Percentiles rank a stretch among this genome's conserved stretches.
Evolutionary conservation across 2,888 invertebrate genomes (phyloP).

Genomic region (Ophion costatus): DNA sequence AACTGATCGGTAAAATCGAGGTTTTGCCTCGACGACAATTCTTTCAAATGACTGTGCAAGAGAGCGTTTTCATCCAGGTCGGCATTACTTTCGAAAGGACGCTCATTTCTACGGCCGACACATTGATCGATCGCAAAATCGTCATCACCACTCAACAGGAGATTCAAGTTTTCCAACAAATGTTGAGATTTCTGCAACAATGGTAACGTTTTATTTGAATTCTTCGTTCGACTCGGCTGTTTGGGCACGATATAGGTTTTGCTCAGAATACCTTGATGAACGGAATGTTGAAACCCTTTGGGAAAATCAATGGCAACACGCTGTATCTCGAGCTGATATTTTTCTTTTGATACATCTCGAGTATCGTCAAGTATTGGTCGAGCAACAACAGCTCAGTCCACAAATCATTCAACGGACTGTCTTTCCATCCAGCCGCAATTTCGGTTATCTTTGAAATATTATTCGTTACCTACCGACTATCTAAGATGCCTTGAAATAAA

Average conservation of each 20-base stretch:
- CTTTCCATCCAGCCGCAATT: constrained; percentile 69
- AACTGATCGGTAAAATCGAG: constrained; percentile 75
- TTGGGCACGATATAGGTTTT: background rate
- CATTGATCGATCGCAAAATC: constrained; percentile 30
- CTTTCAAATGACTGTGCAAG: constrained; percentile 67
- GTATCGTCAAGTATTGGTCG: constrained; percentile 69
- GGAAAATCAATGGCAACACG: constrained; percentile 67
- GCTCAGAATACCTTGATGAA: constrained; percentile 63
- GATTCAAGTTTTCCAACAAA: constrained; percentile 67
- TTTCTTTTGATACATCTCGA: constrained; percentile 67
- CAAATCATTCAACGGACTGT: constrained; percentile 68
- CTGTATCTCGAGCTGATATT: constrained; percentile 59
- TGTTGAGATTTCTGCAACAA: constrained; percentile 65
- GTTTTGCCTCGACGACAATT: constrained; percentile 70
- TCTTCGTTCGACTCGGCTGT: background rate
- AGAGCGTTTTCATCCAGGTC: constrained; percentile 63
- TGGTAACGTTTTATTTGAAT: background rate
- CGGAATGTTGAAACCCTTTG: constrained; percentile 68
- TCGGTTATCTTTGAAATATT: constrained; percentile 68
- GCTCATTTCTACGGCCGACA: constrained; percentile 6
- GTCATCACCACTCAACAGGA: constrained; percentile 69
- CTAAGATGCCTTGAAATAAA: background rate
- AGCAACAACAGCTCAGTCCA: constrained; percentile 74
- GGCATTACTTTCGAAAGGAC: constrained; percentile 51
- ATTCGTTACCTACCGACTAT: background rate